These are phyloP conservation scores for Helicolenus hilgendorfi DNA, from an alignment of 2,797 vertebrate species.

Conservation along the genomic window DNA sequence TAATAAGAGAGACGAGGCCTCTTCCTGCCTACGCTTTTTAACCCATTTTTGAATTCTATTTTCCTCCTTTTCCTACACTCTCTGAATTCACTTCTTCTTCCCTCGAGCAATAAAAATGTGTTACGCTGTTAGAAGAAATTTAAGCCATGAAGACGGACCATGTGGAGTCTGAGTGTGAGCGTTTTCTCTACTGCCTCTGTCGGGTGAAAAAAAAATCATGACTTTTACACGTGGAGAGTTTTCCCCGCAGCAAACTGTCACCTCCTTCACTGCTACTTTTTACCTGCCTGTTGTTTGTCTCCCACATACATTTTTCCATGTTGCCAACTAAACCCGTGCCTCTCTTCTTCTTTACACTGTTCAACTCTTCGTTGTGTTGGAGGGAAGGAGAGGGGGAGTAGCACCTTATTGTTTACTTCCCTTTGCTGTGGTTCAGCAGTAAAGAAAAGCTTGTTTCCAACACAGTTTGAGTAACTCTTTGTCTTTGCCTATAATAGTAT, in stretches of 20 bases:
- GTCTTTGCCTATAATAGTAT: slow-evolving; percentile 13
- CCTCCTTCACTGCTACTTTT: slow-evolving; percentile 44
- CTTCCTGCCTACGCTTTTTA: slow-evolving; percentile 67
- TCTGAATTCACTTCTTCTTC: slow-evolving; percentile 51
- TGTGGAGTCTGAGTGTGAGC: slow-evolving; percentile 16
- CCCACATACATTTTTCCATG: slow-evolving; percentile 45
- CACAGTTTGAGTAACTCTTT: slow-evolving; percentile 10
- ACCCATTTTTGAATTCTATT: slow-evolving; percentile 59
- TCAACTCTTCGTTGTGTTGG: slow-evolving; percentile 8
- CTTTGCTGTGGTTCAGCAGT: slow-evolving; percentile 23
- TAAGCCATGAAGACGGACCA: slow-evolving; percentile 45
- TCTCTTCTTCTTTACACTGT: slow-evolving; percentile 28
- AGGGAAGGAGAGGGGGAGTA: neutral
- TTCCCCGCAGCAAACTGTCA: slow-evolving; percentile 51
- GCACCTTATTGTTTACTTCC: slow-evolving; percentile 28
- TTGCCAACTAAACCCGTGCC: slow-evolving; percentile 38
- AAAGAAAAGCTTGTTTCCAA: slow-evolving; percentile 17
- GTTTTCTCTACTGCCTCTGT: slow-evolving; percentile 33
- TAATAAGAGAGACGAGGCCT: slow-evolving; percentile 72
- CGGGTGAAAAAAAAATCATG: slow-evolving; percentile 17
- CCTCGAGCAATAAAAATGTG: slow-evolving; percentile 64
- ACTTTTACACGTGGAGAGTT: slow-evolving; percentile 47
- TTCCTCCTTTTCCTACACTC: slow-evolving; percentile 31
- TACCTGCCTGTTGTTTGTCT: slow-evolving; percentile 51
- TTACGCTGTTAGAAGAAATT: slow-evolving; percentile 55